Evolutionary conservation across 1,140 invertebrate species (phyloP).

Genomic region (Drosophila ercepeae): DNA sequence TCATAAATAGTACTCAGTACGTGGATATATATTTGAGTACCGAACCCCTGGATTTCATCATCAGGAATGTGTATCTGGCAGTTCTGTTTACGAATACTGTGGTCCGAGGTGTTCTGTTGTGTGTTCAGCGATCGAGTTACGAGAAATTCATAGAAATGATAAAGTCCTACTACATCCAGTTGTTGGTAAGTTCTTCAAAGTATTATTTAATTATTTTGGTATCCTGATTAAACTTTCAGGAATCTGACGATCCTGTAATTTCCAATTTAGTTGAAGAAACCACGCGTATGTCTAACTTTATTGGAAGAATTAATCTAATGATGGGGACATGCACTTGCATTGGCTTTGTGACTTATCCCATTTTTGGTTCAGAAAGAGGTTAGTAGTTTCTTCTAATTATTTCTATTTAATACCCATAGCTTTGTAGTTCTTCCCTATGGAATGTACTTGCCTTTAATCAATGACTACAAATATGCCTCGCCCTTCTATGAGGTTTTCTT

Average conservation of each 20-base stretch:
- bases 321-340: slow-evolving; percentile 71
- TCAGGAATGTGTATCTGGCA: slow-evolving; percentile 68
- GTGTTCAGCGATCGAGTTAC: slow-evolving; percentile 56
- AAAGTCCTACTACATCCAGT: slow-evolving; percentile 48
- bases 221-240: slow-evolving; percentile 1
- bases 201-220: not conserved
- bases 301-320: slow-evolving; percentile 64
- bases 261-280: slow-evolving; percentile 40
- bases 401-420: not conserved
- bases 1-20: slow-evolving; percentile 72
- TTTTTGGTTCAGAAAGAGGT: slow-evolving; percentile 70
- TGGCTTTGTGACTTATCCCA: slow-evolving; percentile 71
- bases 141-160: slow-evolving; percentile 54
- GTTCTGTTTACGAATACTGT: slow-evolving; percentile 72
- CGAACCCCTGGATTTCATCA: slow-evolving; percentile 68
- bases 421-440: slow-evolving; percentile 71
- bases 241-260: slow-evolving; percentile 33
- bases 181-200: slow-evolving; percentile 35
- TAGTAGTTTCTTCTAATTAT: not conserved
- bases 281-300: slow-evolving; percentile 52
- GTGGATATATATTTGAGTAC: slow-evolving; percentile 72
- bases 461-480: slow-evolving; percentile 70
- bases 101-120: slow-evolving; percentile 53
- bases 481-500: slow-evolving; percentile 76
- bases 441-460: slow-evolving; percentile 65